Base-by-base conservation (phyloP, 64 coral and sea anemone genomes). In the Stichodactyla helianthus region DNA sequence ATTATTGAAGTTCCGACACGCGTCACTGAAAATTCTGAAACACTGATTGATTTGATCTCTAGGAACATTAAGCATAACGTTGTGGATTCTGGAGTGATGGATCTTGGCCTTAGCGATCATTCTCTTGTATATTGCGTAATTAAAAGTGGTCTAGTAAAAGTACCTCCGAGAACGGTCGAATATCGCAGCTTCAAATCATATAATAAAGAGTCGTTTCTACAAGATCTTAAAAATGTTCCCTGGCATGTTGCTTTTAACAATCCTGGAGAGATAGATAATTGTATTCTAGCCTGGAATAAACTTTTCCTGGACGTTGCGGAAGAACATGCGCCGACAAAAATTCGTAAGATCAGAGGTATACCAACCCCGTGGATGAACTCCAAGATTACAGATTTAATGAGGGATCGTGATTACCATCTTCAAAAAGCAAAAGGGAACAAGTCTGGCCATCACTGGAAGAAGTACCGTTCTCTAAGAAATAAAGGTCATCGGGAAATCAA, bases 201-300 rank as follows among this genome's bases (percentile, higher is more conserved):
- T 50, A 77, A 90, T 63, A 85, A 84, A 86, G 62, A 77, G 61
- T 77, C 89, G 60, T 91, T 91, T 58, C 56, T 59, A 89, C 55
- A 82, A 89, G 78, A 89, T 89, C 67, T 85, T 63, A 85, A 68
- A 74, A 85, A 90, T 77, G 82, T 90, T 81, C 89, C 89, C 28
- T 90, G 89, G 67, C 89, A 90, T 59, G 53, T 90, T 84, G 82
- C 14, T 58, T 58, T 89, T 89, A 89, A 89, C 84, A 89, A 74
- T 89, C 78, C 81, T 59, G 88, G 71, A 63, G 88, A 89, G 28
- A 51, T 89, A 70, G 88, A 89, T 52, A 55, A 57, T 53, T 83
- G 81, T 82, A 51, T 90, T 26, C 26, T 61, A 86, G 86, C 89
- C 70, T 91, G 65, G 83, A 86, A 91, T 51, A 85, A 91, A 86